Evolutionary conservation across 2,888 invertebrate genomes (phyloP), one percentile per base, ranked within the genome.

Genomic region (Oligia fasciuncula): DNA sequence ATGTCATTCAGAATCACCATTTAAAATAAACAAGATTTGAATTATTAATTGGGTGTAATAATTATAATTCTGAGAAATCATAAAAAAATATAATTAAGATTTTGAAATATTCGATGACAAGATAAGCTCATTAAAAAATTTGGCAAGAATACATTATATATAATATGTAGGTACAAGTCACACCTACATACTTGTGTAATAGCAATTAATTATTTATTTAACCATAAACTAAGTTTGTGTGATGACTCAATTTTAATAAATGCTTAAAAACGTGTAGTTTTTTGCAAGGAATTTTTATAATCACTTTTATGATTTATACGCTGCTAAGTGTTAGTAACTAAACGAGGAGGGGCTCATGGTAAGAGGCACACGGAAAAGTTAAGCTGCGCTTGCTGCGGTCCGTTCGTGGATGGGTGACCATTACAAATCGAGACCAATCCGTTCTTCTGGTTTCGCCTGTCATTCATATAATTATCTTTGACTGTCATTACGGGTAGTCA

Each of bases 21-120:
- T 73, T 81, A 77, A 85, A 82, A 87, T 84, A 83, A 84, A 82
- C 78, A 87, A 81, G 80, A 80, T 88, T 81, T 84, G 80, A 85
- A 85, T 87, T 87, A 84, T 90, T 90, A 88, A 90, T 90, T 89
- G 81, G 63, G 65, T 77, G 70, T 79, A 82, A 88, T 88, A 82
- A 89, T 89, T 86, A 87, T 82, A 80, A 86, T 82, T 85, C 79
- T 23, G 46, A 71, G 84, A 81, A 82, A 84, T 80, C 78, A 79
- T 81, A 84, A 82, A 81, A 81, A 81, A 69, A 54, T 69, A 68
- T 81, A 85, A 86, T 87, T 88, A 90, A 79, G 54, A 82, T 83
- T 84, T 68, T 81, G 85, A 87, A 90, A 87, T 87, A 87, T 85
- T 80, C 65, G 78, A 80, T 83, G 82, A 86, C 86, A 85, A 78